A percentile compares a stretch with the other conserved stretches of the same genome.
phyloP scores from a whole-genome alignment of 2,888 invertebrate species.

The Papilio demoleus region DNA sequence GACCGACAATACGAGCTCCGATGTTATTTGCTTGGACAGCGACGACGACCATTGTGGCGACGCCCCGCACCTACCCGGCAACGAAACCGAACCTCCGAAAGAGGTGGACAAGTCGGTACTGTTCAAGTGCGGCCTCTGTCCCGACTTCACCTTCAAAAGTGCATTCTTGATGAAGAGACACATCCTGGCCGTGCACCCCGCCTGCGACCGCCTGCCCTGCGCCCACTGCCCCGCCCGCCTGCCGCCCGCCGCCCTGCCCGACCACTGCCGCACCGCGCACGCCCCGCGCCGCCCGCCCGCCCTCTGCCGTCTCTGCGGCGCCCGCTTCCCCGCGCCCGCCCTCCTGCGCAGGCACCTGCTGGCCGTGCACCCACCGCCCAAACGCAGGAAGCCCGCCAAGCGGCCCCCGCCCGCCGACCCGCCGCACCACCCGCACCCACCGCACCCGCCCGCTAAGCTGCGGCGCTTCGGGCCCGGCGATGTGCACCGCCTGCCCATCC shows the following conservation, averaged over 20 bases:
- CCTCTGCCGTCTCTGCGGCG: not conserved
- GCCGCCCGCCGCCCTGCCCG: constrained; percentile 47
- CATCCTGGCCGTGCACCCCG: constrained; percentile 45
- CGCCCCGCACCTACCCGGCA: constrained; percentile 57
- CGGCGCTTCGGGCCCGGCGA: constrained; percentile 84
- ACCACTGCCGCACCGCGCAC: constrained; percentile 55
- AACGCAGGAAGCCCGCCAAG: not conserved
- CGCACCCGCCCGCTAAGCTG: constrained; percentile 47
- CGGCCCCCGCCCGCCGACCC: not conserved
- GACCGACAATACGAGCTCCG: constrained; percentile 41
- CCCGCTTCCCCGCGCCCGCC: not conserved
- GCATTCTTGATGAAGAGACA: too few relatives aligned
- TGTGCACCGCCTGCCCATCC: constrained; percentile 85
- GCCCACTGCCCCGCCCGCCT: constrained; percentile 46
- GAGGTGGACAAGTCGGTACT: constrained; percentile 44
- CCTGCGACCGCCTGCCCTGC: constrained; percentile 46
- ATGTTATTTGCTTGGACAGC: constrained; percentile 67
- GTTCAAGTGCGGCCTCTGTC: constrained; percentile 62
- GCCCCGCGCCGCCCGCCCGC: not conserved
- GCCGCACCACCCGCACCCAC: not conserved
- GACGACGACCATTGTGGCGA: constrained; percentile 64
- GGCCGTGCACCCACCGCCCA: constrained; percentile 3
- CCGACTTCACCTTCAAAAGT: constrained; percentile 53
- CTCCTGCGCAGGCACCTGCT: too few relatives aligned
- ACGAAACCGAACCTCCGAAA: constrained; percentile 41